Percentiles rank a stretch among this genome's conserved stretches.
These are phyloP conservation scores for Augochlorella aurata DNA, from an alignment of 2,888 invertebrate species.

Conservation along the genomic window DNA sequence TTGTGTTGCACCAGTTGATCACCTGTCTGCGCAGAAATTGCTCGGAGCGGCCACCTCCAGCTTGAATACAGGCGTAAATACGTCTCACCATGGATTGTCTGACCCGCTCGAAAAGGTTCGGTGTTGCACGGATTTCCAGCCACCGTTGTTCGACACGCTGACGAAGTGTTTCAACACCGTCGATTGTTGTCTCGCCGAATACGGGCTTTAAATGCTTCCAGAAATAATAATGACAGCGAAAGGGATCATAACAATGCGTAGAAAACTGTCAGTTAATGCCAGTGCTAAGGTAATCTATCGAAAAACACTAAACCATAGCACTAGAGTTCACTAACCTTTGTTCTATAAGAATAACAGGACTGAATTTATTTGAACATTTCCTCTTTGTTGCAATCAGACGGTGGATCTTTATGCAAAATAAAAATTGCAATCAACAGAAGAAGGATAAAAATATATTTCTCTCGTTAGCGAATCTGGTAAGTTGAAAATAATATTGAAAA, in stretches of 20 bases:
- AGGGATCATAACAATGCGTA: background rate
- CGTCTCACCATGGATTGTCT: constrained; percentile 8
- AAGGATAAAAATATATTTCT: too few species aligned
- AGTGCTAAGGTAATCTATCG: too few species aligned
- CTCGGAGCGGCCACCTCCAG: constrained; percentile 11
- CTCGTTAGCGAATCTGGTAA: too few species aligned
- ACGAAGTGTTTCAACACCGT: constrained; percentile 1
- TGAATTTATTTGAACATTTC: too few species aligned
- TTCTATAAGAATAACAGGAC: too few species aligned
- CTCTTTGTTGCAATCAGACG: too few species aligned
- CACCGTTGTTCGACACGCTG: background rate
- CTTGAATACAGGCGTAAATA: constrained; percentile 9
- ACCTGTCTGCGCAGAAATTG: constrained; percentile 17
- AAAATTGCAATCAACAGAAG: too few species aligned
- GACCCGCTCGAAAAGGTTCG: background rate
- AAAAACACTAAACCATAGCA: too few species aligned
- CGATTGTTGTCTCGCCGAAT: background rate
- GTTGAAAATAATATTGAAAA: too few species aligned
- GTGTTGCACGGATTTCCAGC: background rate
- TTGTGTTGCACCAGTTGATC: constrained; percentile 12
- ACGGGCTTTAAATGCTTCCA: background rate
- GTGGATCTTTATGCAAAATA: too few species aligned
- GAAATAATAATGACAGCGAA: background rate
- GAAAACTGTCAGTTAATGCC: too few species aligned
- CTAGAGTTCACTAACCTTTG: too few species aligned